Base-by-base conservation (phyloP, 2,113 vertebrate genomes). In the Ascaphus truei region DNA sequence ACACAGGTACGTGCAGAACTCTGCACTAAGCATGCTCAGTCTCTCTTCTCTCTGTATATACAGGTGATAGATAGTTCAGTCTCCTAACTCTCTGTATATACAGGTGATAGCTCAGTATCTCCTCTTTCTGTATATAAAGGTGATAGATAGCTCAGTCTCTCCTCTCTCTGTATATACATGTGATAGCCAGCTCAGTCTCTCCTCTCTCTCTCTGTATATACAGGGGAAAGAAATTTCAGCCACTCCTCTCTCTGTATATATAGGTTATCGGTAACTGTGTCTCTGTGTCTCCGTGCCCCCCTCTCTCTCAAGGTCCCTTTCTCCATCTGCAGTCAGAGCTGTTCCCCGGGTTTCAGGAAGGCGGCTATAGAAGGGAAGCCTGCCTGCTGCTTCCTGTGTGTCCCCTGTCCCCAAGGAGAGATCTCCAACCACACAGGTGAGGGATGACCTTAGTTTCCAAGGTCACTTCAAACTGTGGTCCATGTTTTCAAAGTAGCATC, bases 371-470 rank as follows among this genome's bases (percentile, higher is more conserved):
- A 81, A 29, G 88, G 86, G 68, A 74, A 84, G 72, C 81, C 84
- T 3, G 53, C 55, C 8, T 92, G 89, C 71, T n/a, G n/a, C n/a
- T n/a, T n/a, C n/a, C n/a, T n/a, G n/a, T n/a, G n/a, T n/a, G n/a
- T 91, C 56, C 79, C 82, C 8, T 92, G 91, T 79, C 80, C 88
- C 27, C 85, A 84, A 2, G 90, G 91, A 77, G 87, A 90, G 75
- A 78, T 89, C 62, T 89, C 86, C 73, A 87, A 89, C 62, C 30
- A 74, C 10, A 87, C 79, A 72, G 88, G 87, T 88, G 55, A 48
- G 61, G 10, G 10, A 8, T 15, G 15, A 37, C 15, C 10, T 37
- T 37, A 12, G 15, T 9, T 15, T 3, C 9, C 4, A 37, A n/a
- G n/a, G n/a, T n/a, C n/a, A 15, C 34, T 3, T 37, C 3, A 9